phyloP scores from a whole-genome alignment of 2,888 invertebrate genomes.

The Disparrhopalites patrizii region DNA sequence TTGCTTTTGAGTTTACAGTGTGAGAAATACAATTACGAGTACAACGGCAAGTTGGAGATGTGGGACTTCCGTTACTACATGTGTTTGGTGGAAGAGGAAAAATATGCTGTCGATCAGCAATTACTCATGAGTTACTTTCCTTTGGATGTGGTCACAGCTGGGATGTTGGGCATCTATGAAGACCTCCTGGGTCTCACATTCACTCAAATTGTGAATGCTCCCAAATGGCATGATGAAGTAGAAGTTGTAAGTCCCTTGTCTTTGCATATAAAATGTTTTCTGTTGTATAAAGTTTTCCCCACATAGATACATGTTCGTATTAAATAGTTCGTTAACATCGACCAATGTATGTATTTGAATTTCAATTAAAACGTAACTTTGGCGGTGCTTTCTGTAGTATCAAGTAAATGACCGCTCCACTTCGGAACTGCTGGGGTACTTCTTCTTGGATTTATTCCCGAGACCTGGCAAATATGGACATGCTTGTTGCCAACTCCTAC shows the following conservation, averaged over 20 bases:
- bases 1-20: conserved; percentile 50
- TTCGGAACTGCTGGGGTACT: conserved; percentile 53
- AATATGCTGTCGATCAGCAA: conserved; percentile 55
- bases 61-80: conserved; percentile 55
- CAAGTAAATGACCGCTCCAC: conserved; percentile 52
- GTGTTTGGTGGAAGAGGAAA: conserved; percentile 51
- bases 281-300: no score
- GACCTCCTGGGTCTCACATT: conserved; percentile 53
- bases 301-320: no score
- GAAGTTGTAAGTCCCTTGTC: conserved; percentile 53
- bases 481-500: conserved; percentile 54
- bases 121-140: conserved; percentile 55
- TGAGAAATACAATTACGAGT: conserved; percentile 51
- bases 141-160: conserved; percentile 54
- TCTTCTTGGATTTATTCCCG: conserved; percentile 55
- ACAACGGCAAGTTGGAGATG: conserved; percentile 53
- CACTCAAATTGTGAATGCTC: conserved; percentile 51
- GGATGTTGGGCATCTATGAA: conserved; percentile 55
- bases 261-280: no score
- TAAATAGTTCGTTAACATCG: no score
- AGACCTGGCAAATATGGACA: conserved; percentile 57
- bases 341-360: no score
- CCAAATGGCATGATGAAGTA: conserved; percentile 55
- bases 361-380: conserved; percentile 9
- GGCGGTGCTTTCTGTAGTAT: conserved; percentile 49